Base-by-base conservation (phyloP, 2,797 vertebrate genomes). In the Diplodus sargus region DNA sequence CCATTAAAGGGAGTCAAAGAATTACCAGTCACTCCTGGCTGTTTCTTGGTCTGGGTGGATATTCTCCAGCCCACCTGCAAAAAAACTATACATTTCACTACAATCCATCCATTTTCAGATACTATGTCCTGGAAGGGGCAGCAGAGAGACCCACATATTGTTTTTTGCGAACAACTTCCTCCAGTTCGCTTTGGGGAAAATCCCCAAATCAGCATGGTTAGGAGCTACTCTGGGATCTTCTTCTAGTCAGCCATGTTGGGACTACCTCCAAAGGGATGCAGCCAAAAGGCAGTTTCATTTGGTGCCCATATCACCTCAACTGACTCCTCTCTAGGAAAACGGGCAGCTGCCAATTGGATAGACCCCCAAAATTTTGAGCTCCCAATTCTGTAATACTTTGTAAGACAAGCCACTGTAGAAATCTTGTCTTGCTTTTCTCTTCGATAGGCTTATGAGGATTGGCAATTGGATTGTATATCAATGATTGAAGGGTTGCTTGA, bases 1-100 rank as follows among this genome's bases (percentile, higher is more conserved):
- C 83, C 79, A 73, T 82, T 87, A 82, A 84, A 83, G 62, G 30
- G 68, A 83, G 62, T 87, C 83, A 67, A 89, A 84, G 74, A 76
- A 85, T 85, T 79, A 72, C 70, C 77, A 84, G 77, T 76, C 74
- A 43, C 14, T 80, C 74, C 28, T 25, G 60, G 62, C 61, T 58
- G 67, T 82, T 84, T 77, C 74, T 73, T 59, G 48, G 54, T 79
- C 49, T 63, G 39, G 28, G 53, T 59, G 57, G 68, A 59, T 77
- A 65, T 48, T 70, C 57, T 77, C 57, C 61, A 75, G 45, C n/a
- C 43, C 25, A 53, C 34, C 58, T 69, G 20, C 53, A 77, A 71
- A 77, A 76, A 74, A 53, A 66, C 51, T 79, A 74, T 65, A 74
- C 22, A 67, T 61, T 69, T 51, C 43, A 75, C 64, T 72, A 79